Percentiles rank a stretch among this genome's conserved stretches.
Evolutionary conservation across 1,140 invertebrate species (phyloP).

Genomic region (Mylabris phalerata): DNA sequence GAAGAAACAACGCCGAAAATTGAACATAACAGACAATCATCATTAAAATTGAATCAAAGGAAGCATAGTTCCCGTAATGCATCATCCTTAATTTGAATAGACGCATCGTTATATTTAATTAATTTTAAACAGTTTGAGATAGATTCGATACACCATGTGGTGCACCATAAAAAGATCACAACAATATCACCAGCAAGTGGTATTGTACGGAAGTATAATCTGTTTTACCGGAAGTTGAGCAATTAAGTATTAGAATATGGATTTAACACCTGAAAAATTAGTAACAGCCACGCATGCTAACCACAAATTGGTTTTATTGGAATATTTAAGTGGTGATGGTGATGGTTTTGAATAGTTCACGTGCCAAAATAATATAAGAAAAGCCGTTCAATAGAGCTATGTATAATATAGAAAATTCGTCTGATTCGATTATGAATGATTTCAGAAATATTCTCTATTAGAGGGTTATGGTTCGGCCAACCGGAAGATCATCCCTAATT

Average conservation of each 20-base stretch:
- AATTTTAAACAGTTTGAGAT: constrained; percentile 31
- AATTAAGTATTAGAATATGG: constrained; percentile 28
- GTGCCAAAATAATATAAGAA: no score
- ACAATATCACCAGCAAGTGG: constrained; percentile 31
- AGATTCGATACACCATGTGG: constrained; percentile 34
- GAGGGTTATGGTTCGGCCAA: constrained; percentile 7
- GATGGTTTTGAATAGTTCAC: no score
- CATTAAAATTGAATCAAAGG: background rate
- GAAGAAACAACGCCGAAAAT: no score
- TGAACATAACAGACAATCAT: background rate
- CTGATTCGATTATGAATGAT: no score
- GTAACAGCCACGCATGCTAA: constrained; percentile 22
- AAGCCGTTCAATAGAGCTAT: no score
- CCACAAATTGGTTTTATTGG: constrained; percentile 17
- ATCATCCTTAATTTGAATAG: constrained; percentile 5
- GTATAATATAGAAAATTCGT: no score
- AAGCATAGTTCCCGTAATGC: constrained; percentile 11
- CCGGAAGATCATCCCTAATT: constrained; percentile 12
- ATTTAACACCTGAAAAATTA: constrained; percentile 34
- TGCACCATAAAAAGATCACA: constrained; percentile 22
- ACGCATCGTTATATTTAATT: constrained; percentile 28
- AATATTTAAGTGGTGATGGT: background rate
- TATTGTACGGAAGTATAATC: constrained; percentile 32
- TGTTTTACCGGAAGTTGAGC: constrained; percentile 23
- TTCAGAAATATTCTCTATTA: background rate